Conservation (phyloP, 2,888 invertebrate genomes). For the Plutella xylostella region DNA sequence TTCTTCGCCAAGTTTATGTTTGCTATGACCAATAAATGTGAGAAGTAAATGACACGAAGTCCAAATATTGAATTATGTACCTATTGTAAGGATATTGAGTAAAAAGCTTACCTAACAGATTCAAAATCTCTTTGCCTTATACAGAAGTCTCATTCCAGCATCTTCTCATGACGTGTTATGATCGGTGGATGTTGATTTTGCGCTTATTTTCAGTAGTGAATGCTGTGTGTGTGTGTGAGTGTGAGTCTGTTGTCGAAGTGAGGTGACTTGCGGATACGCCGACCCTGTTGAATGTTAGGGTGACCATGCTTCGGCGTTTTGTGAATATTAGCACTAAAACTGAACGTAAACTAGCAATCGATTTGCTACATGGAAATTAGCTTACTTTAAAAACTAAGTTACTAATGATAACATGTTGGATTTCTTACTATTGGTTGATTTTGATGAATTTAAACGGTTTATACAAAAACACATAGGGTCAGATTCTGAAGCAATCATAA, state of each 20-base stretch:
- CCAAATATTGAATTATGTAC: too few species aligned
- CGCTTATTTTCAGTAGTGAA: too few species aligned
- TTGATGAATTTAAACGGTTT: background rate
- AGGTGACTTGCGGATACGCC: conserved; percentile 15
- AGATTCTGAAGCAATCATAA: background rate
- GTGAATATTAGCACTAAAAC: background rate
- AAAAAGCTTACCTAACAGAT: too few species aligned
- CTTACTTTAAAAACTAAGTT: background rate
- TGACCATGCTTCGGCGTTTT: conserved; percentile 6
- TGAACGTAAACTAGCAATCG: background rate
- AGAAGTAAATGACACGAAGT: too few species aligned
- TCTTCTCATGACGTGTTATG: too few species aligned
- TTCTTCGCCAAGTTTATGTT: too few species aligned
- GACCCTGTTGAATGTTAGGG: conserved; percentile 17
- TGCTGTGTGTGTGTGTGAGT: background rate
- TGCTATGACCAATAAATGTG: too few species aligned
- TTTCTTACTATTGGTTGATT: background rate
- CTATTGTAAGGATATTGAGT: too few species aligned
- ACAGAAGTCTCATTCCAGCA: too few species aligned
- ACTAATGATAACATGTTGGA: background rate
- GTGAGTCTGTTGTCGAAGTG: conserved; percentile 6
- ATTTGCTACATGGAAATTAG: background rate
- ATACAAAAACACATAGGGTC: background rate
- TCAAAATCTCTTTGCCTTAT: too few species aligned
- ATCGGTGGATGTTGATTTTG: too few species aligned